Evolutionary conservation across 2,888 invertebrate genomes (phyloP).

Genomic region (Eilema depressum): DNA sequence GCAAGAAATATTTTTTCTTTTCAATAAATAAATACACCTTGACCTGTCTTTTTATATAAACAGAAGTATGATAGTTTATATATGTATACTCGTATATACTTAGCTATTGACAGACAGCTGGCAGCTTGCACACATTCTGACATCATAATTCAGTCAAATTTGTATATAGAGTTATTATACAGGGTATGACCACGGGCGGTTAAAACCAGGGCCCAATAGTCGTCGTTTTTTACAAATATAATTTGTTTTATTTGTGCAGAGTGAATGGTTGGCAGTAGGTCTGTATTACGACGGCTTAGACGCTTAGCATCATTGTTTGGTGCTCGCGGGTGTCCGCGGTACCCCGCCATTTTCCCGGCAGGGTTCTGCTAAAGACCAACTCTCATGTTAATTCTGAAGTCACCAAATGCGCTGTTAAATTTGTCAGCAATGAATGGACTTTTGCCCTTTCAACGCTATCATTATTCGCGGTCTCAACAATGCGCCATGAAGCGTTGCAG

Average conservation of each 20-base stretch:
- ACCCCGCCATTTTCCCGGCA: constrained; percentile 83
- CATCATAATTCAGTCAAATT: constrained; percentile 43
- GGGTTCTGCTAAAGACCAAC: constrained; percentile 82
- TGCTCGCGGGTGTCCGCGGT: constrained; percentile 79
- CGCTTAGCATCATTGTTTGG: constrained; percentile 73
- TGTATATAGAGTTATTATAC: constrained; percentile 45
- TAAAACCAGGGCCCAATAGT: constrained; percentile 66
- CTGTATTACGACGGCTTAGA: constrained; percentile 66
- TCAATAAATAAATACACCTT: not conserved
- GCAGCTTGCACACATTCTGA: constrained; percentile 18
- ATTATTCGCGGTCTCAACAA: constrained; percentile 60
- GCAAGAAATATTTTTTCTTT: too few relatives aligned
- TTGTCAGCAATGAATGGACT: constrained; percentile 69
- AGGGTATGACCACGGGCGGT: constrained; percentile 50
- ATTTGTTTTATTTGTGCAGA: constrained; percentile 86
- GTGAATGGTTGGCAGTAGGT: constrained; percentile 72
- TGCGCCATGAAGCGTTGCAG: constrained; percentile 37
- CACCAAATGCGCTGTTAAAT: constrained; percentile 77
- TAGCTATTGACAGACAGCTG: not conserved
- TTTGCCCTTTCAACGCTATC: constrained; percentile 70
- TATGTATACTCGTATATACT: too few relatives aligned
- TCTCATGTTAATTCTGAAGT: constrained; percentile 76
- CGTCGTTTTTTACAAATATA: constrained; percentile 81
- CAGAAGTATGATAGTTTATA: not conserved
- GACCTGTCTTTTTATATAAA: not conserved